A percentile compares a stretch with the other conserved stretches of the same genome.
phyloP scores from a whole-genome alignment of 2,797 vertebrate genomes.

The Poecile montanus region DNA sequence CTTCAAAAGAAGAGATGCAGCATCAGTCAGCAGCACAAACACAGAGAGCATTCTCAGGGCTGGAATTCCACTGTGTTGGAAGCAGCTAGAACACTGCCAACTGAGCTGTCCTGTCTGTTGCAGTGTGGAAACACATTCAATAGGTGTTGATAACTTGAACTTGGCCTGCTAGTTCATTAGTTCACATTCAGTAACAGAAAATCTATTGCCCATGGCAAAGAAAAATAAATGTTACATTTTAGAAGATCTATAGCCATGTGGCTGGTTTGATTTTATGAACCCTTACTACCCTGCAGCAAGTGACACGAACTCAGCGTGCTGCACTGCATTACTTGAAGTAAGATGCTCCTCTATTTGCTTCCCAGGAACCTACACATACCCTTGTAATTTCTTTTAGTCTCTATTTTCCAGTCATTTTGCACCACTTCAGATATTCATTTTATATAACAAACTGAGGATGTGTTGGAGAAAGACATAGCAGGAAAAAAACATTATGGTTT shows the following conservation, averaged over 20 bases:
- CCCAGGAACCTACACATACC: background rate
- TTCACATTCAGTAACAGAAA: conserved; percentile 15
- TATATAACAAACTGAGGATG: background rate
- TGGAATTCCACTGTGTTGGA: background rate
- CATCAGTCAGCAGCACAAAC: background rate
- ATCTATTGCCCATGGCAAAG: conserved; percentile 8
- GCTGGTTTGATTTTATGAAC: conserved; percentile 21
- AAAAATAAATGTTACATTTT: conserved; percentile 10
- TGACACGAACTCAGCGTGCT: background rate
- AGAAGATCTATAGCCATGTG: background rate
- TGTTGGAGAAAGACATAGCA: background rate
- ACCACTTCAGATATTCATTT: background rate
- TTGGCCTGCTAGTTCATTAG: conserved; percentile 10
- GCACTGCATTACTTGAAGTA: background rate
- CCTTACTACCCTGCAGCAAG: background rate
- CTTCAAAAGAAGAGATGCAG: background rate
- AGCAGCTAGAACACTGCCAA: background rate
- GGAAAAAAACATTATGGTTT: background rate
- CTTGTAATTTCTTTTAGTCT: background rate
- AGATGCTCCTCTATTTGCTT: background rate
- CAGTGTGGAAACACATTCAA: background rate
- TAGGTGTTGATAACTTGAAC: background rate
- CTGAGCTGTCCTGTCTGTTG: background rate
- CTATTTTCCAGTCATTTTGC: background rate
- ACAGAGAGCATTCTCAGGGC: accelerated